These are phyloP conservation scores for Excalfactoria chinensis DNA, from an alignment of 2,113 vertebrate species.

Conservation along the genomic window DNA sequence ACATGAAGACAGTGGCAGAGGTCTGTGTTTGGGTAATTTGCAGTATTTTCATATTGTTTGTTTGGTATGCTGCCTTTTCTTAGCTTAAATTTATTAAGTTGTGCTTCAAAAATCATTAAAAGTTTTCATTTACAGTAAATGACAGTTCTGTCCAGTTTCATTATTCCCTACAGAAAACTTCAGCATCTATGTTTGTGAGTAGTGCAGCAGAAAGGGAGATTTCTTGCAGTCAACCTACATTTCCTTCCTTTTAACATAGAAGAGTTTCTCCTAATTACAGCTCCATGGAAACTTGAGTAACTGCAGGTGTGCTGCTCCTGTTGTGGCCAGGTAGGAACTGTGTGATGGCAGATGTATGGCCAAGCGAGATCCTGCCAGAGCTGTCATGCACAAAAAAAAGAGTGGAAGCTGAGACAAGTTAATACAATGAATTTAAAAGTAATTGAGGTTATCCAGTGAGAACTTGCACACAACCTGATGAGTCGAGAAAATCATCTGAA, in stretches of 20 bases:
- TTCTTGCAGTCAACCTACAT: background rate
- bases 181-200: background rate
- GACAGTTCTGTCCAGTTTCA: background rate
- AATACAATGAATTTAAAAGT: background rate
- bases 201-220: background rate
- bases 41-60: background rate
- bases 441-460: background rate
- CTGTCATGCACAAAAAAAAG: background rate
- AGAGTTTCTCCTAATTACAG: background rate
- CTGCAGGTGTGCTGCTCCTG: background rate
- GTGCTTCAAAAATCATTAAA: background rate
- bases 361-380: accelerated
- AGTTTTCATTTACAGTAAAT: background rate
- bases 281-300: background rate
- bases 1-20: background rate
- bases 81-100: background rate
- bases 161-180: background rate
- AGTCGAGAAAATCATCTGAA: background rate
- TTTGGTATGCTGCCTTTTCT: background rate
- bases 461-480: background rate
- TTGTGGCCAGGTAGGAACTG: background rate
- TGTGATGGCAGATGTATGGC: background rate
- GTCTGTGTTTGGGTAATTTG: background rate
- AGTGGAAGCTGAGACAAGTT: background rate
- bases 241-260: background rate